Evolutionary conservation across 1,140 invertebrate genomes (phyloP), one percentile per base, ranked within the genome.

Genomic region (Aphaenogaster ashmeadi): DNA sequence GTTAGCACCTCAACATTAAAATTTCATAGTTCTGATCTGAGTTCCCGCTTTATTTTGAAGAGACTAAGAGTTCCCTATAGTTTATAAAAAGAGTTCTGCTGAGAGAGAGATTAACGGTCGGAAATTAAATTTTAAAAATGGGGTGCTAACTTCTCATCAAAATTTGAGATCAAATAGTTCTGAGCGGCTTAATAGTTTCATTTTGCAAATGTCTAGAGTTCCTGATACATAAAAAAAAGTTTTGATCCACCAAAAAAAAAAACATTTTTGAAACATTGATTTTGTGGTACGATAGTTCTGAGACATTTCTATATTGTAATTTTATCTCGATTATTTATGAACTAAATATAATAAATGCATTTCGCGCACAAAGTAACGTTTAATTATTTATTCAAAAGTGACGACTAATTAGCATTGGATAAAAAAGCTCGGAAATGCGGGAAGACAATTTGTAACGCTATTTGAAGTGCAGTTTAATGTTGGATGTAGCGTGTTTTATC

Each of bases 401-500:
- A 56, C 9, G 27, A 56, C 6, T 11, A 38, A 44, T 41, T 41
- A 15, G 50, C 21, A 18, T 38, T 11, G 18, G 13, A 13, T 21
- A 41, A 67, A 69, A 18, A 54, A 44, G 33, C 9, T 27, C n/a
- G 15, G 15, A 66, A n/a, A 38, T 18, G 69, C 8, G 11, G 11
- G 1, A 41, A 27, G 8, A 41, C 18, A n/a, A 56, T 44, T 60
- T 11, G 36, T 27, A 41, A 15, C 36, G 21, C 21, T n/a, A 18
- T 78, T 56, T 38, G 21, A 8, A 67, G 36, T 27, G 60, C 62
- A 38, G n/a, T 18, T 58, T 66, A 83, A 66, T 21, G 27, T 56
- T 66, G 38, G 58, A 81, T 81, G 41, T 33, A 38, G 36, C 3
- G 47, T 56, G 21, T 72, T 86, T 56, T 52, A 41, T 41, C 0